Percentiles rank a stretch among this genome's conserved stretches.
phyloP scores from a whole-genome alignment of 2,113 vertebrate species.

The Serinus canaria region DNA sequence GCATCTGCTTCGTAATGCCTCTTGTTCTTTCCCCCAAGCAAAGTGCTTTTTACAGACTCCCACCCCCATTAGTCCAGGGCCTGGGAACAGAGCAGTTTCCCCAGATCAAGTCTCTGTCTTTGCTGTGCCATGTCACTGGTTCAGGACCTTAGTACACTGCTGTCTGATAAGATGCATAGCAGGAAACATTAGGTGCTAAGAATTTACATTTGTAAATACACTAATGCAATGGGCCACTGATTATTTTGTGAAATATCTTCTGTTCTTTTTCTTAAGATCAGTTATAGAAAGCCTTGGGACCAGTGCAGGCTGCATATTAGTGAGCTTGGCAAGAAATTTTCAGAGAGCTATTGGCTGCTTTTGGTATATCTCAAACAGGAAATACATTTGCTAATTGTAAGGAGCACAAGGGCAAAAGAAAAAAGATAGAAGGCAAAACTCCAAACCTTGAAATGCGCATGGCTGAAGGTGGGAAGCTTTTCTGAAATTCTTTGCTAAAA shows the following conservation, averaged over 20 bases:
- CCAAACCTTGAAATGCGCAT: neutral
- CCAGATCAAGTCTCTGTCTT: conserved; percentile 22
- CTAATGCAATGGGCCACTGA: neutral
- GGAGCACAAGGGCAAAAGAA: neutral
- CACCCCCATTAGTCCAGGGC: conserved; percentile 56
- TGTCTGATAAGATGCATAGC: conserved; percentile 61
- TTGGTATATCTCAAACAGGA: neutral
- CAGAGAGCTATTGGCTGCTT: neutral
- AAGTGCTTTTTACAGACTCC: conserved; percentile 61
- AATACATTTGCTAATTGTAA: neutral
- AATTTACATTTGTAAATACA: conserved; percentile 62
- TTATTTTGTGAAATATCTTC: neutral
- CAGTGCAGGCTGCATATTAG: fast-evolving
- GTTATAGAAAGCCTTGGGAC: neutral
- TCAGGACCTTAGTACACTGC: conserved; percentile 47
- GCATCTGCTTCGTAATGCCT: conserved; percentile 72
- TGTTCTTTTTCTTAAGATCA: neutral
- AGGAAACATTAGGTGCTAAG: conserved; percentile 1
- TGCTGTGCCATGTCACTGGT: conserved; percentile 18
- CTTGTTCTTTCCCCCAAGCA: neutral
- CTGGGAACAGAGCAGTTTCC: conserved; percentile 68
- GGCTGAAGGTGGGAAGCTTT: neutral
- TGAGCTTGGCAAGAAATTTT: neutral
- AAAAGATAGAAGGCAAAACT: neutral
- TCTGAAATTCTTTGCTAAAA: neutral